These are phyloP conservation scores for Acipenser ruthenus DNA, from an alignment of 2,797 vertebrate genomes.

Conservation along the genomic window DNA sequence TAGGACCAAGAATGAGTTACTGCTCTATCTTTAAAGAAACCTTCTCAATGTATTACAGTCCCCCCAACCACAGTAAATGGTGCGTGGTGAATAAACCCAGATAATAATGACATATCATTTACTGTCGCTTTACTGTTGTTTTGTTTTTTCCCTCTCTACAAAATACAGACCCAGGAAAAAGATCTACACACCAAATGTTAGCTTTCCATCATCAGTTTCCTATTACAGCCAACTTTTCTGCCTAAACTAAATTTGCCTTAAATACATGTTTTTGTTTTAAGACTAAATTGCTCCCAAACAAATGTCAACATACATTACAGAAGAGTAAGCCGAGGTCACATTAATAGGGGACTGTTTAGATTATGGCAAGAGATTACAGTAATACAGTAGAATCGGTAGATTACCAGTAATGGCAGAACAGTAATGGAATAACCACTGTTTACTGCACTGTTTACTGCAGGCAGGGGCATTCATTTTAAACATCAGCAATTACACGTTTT, in stretches of 20 bases:
- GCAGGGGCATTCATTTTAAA: too few relatives aligned
- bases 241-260: neutral
- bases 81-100: slow-evolving; percentile 4
- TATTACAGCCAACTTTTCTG: slow-evolving; percentile 7
- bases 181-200: slow-evolving; percentile 13
- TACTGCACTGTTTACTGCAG: too few relatives aligned
- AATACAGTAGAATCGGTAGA: too few relatives aligned
- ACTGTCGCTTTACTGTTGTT: neutral
- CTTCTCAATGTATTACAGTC: neutral
- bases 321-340: neutral
- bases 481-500: too few relatives aligned
- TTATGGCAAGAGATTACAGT: too few relatives aligned
- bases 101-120: slow-evolving; percentile 7
- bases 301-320: slow-evolving; percentile 4
- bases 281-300: slow-evolving; percentile 2
- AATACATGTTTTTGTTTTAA: slow-evolving; percentile 1
- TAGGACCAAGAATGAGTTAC: too few relatives aligned
- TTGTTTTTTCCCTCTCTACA: neutral
- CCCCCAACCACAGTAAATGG: slow-evolving; percentile 11
- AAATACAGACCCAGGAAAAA: slow-evolving; percentile 2
- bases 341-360: neutral
- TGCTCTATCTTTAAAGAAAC: neutral
- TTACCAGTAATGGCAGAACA: neutral
- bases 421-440: neutral
- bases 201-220: slow-evolving; percentile 16